Evolutionary conservation across 2,113 vertebrate genomes (phyloP).

Genomic region (Gasterosteus aculeatus): DNA sequence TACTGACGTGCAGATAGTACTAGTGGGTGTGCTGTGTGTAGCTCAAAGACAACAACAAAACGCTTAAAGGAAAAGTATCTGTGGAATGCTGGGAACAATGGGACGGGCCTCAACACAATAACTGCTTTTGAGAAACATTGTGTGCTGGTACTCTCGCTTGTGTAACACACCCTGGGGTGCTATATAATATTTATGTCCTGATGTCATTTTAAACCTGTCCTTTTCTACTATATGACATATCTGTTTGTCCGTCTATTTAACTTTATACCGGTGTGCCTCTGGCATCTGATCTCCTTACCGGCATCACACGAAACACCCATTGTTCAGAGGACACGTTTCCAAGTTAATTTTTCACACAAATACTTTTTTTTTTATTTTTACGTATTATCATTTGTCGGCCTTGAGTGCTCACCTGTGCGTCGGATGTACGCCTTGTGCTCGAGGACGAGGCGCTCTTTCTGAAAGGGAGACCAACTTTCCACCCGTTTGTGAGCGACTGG

Average conservation of each 20-base stretch:
- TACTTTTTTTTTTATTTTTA: not conserved
- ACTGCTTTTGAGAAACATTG: slow-evolving; percentile 33
- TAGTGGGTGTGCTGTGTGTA: not conserved
- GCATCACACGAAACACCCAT: not conserved
- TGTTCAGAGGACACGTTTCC: not conserved
- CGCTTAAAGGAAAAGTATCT: slow-evolving; percentile 33
- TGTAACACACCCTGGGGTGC: slow-evolving; percentile 42
- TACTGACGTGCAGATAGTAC: not conserved
- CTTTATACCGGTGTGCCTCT: slow-evolving; percentile 8
- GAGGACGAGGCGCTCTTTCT: slow-evolving; percentile 54
- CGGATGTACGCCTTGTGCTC: slow-evolving; percentile 46
- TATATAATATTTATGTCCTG: not conserved
- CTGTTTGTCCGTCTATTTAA: slow-evolving; percentile 21
- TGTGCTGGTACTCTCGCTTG: slow-evolving; percentile 38
- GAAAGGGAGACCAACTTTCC: slow-evolving; percentile 69
- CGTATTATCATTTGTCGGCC: not conserved
- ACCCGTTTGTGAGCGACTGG: slow-evolving; percentile 63
- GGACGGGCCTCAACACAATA: slow-evolving; percentile 43
- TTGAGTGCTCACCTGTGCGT: slow-evolving; percentile 61
- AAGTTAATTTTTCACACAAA: not conserved
- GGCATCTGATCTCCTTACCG: slow-evolving; percentile 32
- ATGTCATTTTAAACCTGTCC: not conserved
- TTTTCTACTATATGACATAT: not conserved
- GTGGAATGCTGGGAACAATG: slow-evolving; percentile 57
- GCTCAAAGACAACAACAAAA: slow-evolving; percentile 15